A percentile compares a stretch with the other conserved stretches of the same genome.
Evolutionary conservation across 64 coral and sea anemone species (phyloP).

Genomic region (Dendronephthya gigantea): DNA sequence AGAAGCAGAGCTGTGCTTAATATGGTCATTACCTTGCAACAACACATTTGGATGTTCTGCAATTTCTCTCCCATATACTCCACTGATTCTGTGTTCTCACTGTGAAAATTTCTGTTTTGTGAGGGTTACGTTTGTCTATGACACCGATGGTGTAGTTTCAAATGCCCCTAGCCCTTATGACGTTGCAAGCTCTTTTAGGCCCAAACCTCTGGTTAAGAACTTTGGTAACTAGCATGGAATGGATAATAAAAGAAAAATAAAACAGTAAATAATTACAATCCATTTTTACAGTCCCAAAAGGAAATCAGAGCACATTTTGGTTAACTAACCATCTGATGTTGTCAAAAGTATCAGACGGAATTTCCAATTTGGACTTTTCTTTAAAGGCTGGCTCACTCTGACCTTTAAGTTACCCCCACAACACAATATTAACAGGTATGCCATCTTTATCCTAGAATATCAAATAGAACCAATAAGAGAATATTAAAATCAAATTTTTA

Average conservation of each 20-base stretch:
- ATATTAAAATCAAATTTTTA: too few relatives aligned
- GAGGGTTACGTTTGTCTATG: constrained; percentile 36
- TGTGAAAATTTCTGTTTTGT: constrained; percentile 47
- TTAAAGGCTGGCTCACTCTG: constrained; percentile 41
- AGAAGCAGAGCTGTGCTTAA: too few relatives aligned
- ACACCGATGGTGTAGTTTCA: constrained; percentile 36
- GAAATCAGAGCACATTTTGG: too few relatives aligned
- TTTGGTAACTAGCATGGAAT: constrained; percentile 39
- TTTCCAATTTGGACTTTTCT: constrained; percentile 49
- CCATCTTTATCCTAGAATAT: too few relatives aligned
- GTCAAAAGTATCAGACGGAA: neutral
- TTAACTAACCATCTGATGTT: too few relatives aligned
- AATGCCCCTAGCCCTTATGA: constrained; percentile 41
- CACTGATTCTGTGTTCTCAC: constrained; percentile 23
- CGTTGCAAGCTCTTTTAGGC: constrained; percentile 39
- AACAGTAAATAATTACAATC: too few relatives aligned
- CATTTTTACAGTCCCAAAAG: too few relatives aligned
- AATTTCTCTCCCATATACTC: constrained; percentile 26
- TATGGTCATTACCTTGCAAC: constrained; percentile 14
- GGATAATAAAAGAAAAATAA: neutral
- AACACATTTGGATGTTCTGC: constrained; percentile 16
- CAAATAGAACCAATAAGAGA: too few relatives aligned
- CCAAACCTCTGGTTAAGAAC: constrained; percentile 36
- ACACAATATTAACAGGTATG: constrained; percentile 46
- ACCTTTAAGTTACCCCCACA: constrained; percentile 48